Percentiles rank a stretch among this genome's conserved stretches.
Conservation (phyloP, 2,888 invertebrate genomes). For the Stegana nigrithorax region DNA sequence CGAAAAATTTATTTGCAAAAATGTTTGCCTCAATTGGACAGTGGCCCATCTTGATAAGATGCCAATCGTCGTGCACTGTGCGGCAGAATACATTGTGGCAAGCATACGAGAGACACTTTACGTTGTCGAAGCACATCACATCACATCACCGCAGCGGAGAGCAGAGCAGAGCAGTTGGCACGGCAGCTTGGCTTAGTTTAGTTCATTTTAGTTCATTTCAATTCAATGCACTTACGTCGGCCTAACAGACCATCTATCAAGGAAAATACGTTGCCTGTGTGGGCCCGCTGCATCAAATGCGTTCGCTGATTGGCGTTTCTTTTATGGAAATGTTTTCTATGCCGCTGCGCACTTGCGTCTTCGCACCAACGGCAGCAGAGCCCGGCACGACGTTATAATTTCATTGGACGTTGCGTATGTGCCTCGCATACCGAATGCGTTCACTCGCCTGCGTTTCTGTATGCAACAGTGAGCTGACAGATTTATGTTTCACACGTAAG, state of each 20-base stretch:
- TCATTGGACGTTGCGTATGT: neutral
- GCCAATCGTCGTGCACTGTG: constrained; percentile 61
- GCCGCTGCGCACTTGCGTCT: constrained; percentile 23
- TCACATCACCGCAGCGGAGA: no score
- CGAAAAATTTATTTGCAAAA: constrained; percentile 59
- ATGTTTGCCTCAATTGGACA: constrained; percentile 66
- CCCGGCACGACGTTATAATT: constrained; percentile 5
- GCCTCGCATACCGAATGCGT: neutral
- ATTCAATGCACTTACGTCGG: constrained; percentile 53
- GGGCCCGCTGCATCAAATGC: constrained; percentile 20
- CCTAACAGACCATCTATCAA: no score
- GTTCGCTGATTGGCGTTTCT: constrained; percentile 48
- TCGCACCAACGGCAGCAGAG: no score
- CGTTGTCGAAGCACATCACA: no score
- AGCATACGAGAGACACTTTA: neutral
- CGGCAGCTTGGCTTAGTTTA: constrained; percentile 57
- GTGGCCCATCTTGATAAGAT: constrained; percentile 68
- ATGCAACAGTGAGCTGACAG: constrained; percentile 6
- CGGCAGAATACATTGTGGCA: constrained; percentile 23
- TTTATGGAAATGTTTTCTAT: constrained; percentile 51
- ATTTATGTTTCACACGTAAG: constrained; percentile 7
- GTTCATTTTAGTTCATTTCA: constrained; percentile 60
- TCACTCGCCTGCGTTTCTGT: neutral
- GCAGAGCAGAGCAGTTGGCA: no score
- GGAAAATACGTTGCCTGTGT: no score